Conservation (phyloP, 2,113 vertebrate species). For the Grallaria varia region DNA sequence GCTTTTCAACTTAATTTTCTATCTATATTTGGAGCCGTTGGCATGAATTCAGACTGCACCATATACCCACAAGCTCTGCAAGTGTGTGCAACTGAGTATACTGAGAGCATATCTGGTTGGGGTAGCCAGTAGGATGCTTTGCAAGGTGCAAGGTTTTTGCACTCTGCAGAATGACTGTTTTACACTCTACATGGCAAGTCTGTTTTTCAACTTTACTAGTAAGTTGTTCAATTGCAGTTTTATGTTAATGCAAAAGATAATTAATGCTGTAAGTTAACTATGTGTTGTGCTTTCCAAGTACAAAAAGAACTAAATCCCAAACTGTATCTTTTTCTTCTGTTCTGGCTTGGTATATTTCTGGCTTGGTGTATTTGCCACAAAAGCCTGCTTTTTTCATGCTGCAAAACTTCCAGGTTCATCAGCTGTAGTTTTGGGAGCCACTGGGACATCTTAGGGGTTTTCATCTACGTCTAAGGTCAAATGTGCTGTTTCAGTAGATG, state of each 20-base stretch:
- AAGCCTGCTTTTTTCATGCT: neutral
- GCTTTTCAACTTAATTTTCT: constrained; percentile 54
- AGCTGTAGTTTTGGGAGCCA: neutral
- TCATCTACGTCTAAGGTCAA: neutral
- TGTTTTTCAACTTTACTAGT: neutral
- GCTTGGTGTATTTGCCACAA: neutral
- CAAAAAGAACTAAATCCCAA: neutral
- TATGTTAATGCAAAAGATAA: constrained; percentile 15
- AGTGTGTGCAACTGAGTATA: neutral
- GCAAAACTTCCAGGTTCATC: neutral
- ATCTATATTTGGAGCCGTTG: constrained; percentile 21
- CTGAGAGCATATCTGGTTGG: neutral
- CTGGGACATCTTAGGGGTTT: neutral
- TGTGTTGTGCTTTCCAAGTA: neutral
- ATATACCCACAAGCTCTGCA: neutral
- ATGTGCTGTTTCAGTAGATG: neutral
- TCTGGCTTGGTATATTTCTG: neutral
- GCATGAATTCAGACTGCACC: constrained; percentile 12
- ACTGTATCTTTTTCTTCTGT: neutral
- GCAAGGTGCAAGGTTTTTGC: neutral
- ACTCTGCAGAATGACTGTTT: neutral
- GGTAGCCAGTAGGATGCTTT: neutral
- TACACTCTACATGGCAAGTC: neutral
- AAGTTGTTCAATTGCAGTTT: neutral
- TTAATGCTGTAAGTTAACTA: constrained; percentile 9